phyloP scores from a whole-genome alignment of 2,113 vertebrate genomes.

The Prietella phreatophila region DNA sequence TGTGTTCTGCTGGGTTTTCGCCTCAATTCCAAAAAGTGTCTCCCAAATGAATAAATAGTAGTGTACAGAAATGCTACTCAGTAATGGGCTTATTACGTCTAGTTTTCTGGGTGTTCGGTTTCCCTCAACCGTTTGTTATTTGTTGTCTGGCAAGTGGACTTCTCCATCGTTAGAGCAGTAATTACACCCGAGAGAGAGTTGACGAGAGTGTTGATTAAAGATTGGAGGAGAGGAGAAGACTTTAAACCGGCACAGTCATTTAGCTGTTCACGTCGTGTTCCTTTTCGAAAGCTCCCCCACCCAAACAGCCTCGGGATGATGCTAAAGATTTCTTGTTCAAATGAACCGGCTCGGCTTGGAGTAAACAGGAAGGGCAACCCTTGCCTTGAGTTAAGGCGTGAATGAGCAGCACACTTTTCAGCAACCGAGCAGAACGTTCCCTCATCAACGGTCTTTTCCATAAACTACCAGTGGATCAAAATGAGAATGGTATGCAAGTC shows the following conservation, averaged over 20 bases:
- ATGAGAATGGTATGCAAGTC: neutral
- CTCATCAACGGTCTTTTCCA: neutral
- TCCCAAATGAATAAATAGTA: neutral
- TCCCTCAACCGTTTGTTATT: conserved; percentile 21
- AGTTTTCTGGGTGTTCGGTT: neutral
- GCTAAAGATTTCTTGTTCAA: conserved; percentile 23
- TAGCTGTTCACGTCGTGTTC: neutral
- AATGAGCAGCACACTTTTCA: neutral
- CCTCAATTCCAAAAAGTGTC: neutral
- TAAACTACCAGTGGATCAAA: neutral
- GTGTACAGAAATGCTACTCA: too few relatives aligned
- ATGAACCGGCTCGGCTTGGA: conserved; percentile 13
- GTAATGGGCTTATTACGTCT: conserved; percentile 1
- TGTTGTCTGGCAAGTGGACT: conserved; percentile 11
- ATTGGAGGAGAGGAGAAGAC: conserved; percentile 18
- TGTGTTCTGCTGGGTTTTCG: neutral
- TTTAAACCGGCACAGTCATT: neutral
- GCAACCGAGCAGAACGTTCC: neutral
- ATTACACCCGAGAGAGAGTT: conserved; percentile 20
- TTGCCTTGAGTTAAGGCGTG: neutral
- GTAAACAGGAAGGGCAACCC: conserved; percentile 42
- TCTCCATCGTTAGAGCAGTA: conserved; percentile 44
- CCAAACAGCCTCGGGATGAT: neutral
- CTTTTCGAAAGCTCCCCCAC: conserved; percentile 29
- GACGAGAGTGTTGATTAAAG: conserved; percentile 28